Evolutionary conservation across 35 echinoderm and acorn worm genomes (phyloP).

Genomic region (Apostichopus californicus): DNA sequence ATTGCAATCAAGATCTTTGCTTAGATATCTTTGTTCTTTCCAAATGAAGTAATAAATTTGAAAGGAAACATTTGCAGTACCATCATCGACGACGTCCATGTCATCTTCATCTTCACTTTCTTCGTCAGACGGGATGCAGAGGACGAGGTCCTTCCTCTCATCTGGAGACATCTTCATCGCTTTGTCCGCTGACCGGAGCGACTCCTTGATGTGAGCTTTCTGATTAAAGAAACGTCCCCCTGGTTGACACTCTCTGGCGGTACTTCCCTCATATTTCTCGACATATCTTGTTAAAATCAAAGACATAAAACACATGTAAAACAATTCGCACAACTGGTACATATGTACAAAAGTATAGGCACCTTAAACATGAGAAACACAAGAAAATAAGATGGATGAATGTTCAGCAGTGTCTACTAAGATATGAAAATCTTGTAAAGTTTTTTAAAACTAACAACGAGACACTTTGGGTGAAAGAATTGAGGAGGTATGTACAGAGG

Average conservation of each 20-base stretch:
- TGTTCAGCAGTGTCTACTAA: no score
- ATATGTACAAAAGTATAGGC: no score
- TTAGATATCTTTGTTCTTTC: no score
- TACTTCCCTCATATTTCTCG: constrained; percentile 52
- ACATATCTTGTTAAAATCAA: constrained; percentile 60
- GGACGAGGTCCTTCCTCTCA: constrained; percentile 75
- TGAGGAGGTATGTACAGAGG: no score
- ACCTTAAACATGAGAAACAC: no score
- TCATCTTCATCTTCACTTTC: constrained; percentile 81
- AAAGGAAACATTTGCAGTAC: neutral
- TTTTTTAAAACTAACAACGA: no score
- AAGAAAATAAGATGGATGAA: no score
- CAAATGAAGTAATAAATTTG: no score
- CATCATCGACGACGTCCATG: constrained; percentile 53
- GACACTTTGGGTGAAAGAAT: no score
- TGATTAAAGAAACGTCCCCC: constrained; percentile 76
- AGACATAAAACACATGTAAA: neutral
- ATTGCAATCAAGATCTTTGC: no score
- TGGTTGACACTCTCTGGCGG: constrained; percentile 62
- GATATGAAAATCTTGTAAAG: no score
- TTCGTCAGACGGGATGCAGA: constrained; percentile 79
- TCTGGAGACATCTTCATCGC: constrained; percentile 56
- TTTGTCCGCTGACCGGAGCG: constrained; percentile 66
- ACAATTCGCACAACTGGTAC: no score
- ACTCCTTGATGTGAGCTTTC: constrained; percentile 65